Percentiles rank a stretch among this genome's conserved stretches.
Conservation (phyloP, 2,113 vertebrate species). For the Columba janthina region DNA sequence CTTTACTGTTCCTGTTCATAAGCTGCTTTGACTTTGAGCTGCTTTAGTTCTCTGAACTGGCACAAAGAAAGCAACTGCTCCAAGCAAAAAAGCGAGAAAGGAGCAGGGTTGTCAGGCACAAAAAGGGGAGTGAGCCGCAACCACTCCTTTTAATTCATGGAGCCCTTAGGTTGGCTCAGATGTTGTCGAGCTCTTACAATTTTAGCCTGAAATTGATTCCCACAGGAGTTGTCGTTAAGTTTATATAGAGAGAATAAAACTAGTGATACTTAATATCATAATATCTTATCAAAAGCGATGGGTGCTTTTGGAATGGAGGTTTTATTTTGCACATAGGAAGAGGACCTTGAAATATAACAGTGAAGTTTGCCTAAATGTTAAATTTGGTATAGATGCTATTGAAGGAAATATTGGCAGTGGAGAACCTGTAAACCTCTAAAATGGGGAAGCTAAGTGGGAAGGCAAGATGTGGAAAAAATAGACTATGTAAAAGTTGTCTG, state of each 20-base stretch:
- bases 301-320: neutral
- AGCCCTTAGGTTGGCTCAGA: neutral
- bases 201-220: neutral
- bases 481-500: neutral
- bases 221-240: neutral
- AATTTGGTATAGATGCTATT: neutral
- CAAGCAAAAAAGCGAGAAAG: neutral
- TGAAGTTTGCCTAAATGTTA: neutral
- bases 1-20: neutral
- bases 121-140: neutral
- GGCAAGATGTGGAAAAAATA: neutral
- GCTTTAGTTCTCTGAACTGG: neutral
- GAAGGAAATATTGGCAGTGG: neutral
- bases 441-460: neutral
- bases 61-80: neutral
- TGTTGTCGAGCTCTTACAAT: fast-evolving
- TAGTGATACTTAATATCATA: neutral
- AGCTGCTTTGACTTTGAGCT: neutral
- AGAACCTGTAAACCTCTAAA: neutral
- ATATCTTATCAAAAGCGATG: neutral
- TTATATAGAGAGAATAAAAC: neutral
- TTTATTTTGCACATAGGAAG: neutral
- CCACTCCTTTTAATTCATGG: neutral
- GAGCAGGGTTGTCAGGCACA: neutral
- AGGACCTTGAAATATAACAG: neutral